These are phyloP conservation scores for Eulithis prunata DNA, from an alignment of 2,888 invertebrate genomes.

Conservation along the genomic window DNA sequence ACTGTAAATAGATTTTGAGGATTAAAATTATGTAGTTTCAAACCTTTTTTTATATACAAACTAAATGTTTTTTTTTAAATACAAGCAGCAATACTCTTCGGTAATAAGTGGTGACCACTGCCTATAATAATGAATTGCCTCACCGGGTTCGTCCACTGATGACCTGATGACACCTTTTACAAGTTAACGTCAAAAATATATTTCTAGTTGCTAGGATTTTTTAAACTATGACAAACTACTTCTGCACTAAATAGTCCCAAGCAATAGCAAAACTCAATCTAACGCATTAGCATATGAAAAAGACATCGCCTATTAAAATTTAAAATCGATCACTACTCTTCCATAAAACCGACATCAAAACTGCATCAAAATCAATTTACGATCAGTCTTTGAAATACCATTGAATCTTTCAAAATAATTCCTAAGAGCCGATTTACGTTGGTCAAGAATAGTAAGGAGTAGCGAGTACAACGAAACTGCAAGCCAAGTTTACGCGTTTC, in stretches of 20 bases:
- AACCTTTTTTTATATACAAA: no score
- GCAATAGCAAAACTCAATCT: slow-evolving; percentile 42
- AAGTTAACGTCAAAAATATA: no score
- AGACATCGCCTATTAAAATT: slow-evolving; percentile 60
- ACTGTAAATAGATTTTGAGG: background rate
- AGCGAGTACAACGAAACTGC: no score
- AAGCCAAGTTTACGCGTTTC: no score
- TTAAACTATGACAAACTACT: background rate
- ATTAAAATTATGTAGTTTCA: no score
- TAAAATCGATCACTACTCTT: slow-evolving; percentile 70
- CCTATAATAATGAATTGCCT: no score
- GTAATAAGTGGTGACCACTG: no score
- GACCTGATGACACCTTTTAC: no score
- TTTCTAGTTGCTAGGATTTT: background rate
- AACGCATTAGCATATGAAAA: slow-evolving; percentile 78
- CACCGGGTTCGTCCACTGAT: no score
- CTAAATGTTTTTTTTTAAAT: no score
- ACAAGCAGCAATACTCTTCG: no score
- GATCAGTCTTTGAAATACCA: slow-evolving; percentile 61
- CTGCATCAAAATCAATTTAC: slow-evolving; percentile 79
- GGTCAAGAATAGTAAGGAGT: no score
- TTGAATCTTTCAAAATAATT: slow-evolving; percentile 21
- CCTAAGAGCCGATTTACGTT: background rate
- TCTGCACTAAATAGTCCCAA: background rate
- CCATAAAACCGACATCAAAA: slow-evolving; percentile 77